Evolutionary conservation across 2,797 vertebrate species (phyloP).

Genomic region (Tamandua tetradactyla): DNA sequence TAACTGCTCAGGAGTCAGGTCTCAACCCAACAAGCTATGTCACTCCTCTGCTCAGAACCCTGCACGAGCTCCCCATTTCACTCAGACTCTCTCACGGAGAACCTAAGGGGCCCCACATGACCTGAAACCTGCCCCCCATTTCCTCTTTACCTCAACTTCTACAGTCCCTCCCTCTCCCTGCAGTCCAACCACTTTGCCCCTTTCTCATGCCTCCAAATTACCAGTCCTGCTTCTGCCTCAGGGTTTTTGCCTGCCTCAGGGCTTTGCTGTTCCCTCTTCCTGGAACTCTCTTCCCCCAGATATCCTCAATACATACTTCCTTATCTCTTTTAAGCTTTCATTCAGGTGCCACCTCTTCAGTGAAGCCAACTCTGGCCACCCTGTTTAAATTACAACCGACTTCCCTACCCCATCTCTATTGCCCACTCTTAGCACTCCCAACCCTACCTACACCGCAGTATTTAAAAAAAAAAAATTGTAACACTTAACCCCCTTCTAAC

Average conservation of each 20-base stretch:
- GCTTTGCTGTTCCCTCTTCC: background rate
- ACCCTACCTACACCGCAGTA: background rate
- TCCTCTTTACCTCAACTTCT: background rate
- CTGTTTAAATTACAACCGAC: background rate
- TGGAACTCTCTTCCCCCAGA: background rate
- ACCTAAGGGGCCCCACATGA: background rate
- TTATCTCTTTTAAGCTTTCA: background rate
- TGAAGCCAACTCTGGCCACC: background rate
- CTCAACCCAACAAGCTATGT: background rate
- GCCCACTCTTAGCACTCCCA: background rate
- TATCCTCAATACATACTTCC: background rate
- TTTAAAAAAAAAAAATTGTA: background rate
- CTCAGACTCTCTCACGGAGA: background rate
- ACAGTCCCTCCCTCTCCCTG: background rate
- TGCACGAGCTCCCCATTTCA: background rate
- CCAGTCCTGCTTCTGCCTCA: background rate
- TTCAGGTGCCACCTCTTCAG: background rate
- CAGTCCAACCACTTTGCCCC: background rate
- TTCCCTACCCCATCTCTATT: background rate
- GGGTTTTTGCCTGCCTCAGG: background rate
- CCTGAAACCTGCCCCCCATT: no score
- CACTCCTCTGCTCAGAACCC: background rate
- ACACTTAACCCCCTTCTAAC: background rate
- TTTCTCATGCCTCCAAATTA: background rate
- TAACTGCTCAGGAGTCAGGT: background rate